phyloP scores from a whole-genome alignment of 2,113 vertebrate species.

The Euleptes europaea region DNA sequence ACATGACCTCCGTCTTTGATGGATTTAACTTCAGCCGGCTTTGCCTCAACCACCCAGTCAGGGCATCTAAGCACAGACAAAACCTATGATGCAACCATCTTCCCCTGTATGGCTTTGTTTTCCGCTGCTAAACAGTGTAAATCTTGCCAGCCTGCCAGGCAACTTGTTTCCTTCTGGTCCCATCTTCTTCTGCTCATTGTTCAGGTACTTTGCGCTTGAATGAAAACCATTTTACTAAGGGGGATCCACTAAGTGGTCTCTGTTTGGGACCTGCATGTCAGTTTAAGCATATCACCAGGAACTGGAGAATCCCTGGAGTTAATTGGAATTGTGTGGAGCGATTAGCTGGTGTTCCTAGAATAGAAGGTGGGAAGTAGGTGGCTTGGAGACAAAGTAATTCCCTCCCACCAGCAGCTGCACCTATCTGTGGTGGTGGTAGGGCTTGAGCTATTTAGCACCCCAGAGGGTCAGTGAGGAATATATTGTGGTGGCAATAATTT shows the following conservation, averaged over 20 bases:
- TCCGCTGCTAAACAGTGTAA: not conserved
- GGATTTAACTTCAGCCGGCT: too few relatives aligned
- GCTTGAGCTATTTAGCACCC: not conserved
- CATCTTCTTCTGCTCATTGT: not conserved
- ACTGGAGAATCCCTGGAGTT: not conserved
- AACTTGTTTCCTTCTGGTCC: not conserved
- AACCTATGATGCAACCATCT: not conserved
- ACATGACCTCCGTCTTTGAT: too few relatives aligned
- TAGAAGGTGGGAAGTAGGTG: not conserved
- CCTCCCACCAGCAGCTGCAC: not conserved
- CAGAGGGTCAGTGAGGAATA: not conserved
- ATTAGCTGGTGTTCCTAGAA: not conserved
- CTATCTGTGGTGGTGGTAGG: not conserved
- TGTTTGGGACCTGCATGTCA: not conserved
- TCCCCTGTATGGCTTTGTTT: not conserved
- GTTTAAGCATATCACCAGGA: not conserved
- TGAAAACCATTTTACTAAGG: not conserved
- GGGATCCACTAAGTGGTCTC: not conserved
- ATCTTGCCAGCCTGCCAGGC: not conserved
- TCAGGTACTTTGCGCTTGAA: not conserved
- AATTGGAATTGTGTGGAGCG: not conserved
- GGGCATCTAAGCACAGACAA: not conserved
- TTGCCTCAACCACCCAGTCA: too few relatives aligned
- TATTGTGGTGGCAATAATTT: not conserved
- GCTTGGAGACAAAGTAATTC: not conserved